Conservation (phyloP, 2,888 invertebrate genomes). For the Thyatira batis region DNA sequence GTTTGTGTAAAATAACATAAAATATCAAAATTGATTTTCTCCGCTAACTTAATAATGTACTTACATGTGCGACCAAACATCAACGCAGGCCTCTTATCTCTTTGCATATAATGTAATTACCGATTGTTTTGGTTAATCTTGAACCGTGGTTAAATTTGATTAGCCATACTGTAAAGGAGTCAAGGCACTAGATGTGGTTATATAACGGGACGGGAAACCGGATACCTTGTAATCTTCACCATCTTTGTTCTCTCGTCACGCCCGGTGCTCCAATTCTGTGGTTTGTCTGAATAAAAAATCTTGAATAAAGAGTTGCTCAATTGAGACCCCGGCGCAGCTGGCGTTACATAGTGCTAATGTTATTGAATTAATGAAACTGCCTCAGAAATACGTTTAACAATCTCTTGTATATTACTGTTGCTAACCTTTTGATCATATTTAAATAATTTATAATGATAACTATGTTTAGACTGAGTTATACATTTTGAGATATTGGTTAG, state of each 20-base stretch:
- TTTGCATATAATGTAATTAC: constrained; percentile 35
- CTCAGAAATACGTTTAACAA: neutral
- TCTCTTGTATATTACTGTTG: constrained; percentile 9
- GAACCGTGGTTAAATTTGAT: constrained; percentile 31
- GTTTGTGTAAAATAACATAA: no score
- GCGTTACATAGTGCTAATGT: constrained; percentile 32
- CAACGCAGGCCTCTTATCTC: constrained; percentile 25
- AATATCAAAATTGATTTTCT: no score
- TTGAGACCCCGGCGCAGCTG: constrained; percentile 42
- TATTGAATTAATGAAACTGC: constrained; percentile 16
- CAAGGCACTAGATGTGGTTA: constrained; percentile 20
- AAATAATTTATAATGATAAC: constrained; percentile 16
- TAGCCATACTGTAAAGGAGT: constrained; percentile 22
- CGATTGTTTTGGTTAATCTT: constrained; percentile 40
- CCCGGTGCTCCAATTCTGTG: constrained; percentile 53
- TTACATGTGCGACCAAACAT: neutral
- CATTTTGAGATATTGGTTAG: no score
- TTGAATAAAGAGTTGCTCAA: constrained; percentile 29
- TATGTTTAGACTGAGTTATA: neutral
- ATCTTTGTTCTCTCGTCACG: constrained; percentile 56
- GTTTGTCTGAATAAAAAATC: constrained; percentile 38
- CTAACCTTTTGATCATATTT: constrained; percentile 19
- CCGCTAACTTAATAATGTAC: neutral
- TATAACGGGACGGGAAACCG: constrained; percentile 42
- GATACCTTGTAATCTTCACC: constrained; percentile 48